Conservation (phyloP, 2,797 vertebrate species). For the Cynopterus sphinx region DNA sequence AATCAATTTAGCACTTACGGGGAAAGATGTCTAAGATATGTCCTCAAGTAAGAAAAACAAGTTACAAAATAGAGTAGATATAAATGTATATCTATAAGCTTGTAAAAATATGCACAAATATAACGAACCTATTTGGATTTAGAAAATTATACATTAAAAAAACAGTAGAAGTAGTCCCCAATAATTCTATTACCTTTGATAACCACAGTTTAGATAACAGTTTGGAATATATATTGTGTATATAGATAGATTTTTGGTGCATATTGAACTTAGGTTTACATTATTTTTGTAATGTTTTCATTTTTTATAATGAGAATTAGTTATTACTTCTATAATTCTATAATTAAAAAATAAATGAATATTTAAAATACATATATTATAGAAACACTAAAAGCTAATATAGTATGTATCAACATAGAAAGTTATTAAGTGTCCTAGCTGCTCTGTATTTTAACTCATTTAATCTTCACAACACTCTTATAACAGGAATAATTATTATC, state of each 20-base stretch:
- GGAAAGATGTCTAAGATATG: background rate
- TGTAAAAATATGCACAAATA: background rate
- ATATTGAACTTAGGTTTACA: background rate
- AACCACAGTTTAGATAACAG: background rate
- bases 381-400: background rate
- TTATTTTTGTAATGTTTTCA: slow-evolving; percentile 38
- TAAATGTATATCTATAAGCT: background rate
- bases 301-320: slow-evolving; percentile 1
- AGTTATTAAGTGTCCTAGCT: background rate
- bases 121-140: background rate
- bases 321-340: background rate
- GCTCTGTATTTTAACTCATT: background rate
- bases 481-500: background rate
- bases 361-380: background rate
- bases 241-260: background rate
- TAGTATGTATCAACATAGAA: background rate
- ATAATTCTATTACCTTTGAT: background rate
- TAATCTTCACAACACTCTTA: background rate
- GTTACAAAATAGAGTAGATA: background rate
- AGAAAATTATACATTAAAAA: slow-evolving; percentile 5
- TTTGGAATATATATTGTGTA: background rate
- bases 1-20: background rate
- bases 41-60: background rate
- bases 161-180: background rate
- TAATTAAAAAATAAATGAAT: slow-evolving; percentile 9